Evolutionary conservation across 2,888 invertebrate species (phyloP).

Genomic region (Oscheius sp.): DNA sequence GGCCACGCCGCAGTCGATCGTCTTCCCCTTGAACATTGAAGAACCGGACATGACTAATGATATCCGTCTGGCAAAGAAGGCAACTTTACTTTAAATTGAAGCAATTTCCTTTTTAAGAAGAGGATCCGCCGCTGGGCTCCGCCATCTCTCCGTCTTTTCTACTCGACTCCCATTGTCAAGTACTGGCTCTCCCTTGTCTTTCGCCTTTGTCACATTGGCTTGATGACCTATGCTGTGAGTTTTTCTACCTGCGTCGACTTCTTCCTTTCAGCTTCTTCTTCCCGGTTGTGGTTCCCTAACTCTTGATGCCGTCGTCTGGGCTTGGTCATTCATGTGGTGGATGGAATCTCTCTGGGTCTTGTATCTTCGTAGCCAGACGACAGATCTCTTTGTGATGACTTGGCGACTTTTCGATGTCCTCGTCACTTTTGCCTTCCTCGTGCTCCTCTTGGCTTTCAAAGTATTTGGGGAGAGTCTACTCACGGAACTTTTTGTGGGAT

Average conservation of each 20-base stretch:
- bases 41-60: slow-evolving; percentile 38
- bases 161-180: slow-evolving; percentile 75
- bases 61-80: background rate
- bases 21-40: slow-evolving; percentile 56
- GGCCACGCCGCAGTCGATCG: slow-evolving; percentile 57
- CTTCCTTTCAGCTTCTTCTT: slow-evolving; percentile 50
- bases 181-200: slow-evolving; percentile 75
- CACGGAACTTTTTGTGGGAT: slow-evolving; percentile 40
- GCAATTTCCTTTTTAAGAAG: slow-evolving; percentile 38
- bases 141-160: slow-evolving; percentile 71
- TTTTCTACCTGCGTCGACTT: background rate
- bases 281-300: slow-evolving; percentile 74
- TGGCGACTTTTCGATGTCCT: slow-evolving; percentile 62
- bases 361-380: slow-evolving; percentile 42
- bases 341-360: slow-evolving; percentile 62
- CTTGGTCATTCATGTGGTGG: slow-evolving; percentile 71
- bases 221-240: slow-evolving; percentile 63
- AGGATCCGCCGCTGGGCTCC: slow-evolving; percentile 49
- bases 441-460: slow-evolving; percentile 54
- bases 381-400: slow-evolving; percentile 52
- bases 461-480: slow-evolving; percentile 45
- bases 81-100: too few species aligned
- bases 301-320: slow-evolving; percentile 73
- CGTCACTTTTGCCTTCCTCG: slow-evolving; percentile 51
- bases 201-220: slow-evolving; percentile 62